Evolutionary conservation across 2,113 vertebrate genomes (phyloP).

Genomic region (Catharus bicknelli): DNA sequence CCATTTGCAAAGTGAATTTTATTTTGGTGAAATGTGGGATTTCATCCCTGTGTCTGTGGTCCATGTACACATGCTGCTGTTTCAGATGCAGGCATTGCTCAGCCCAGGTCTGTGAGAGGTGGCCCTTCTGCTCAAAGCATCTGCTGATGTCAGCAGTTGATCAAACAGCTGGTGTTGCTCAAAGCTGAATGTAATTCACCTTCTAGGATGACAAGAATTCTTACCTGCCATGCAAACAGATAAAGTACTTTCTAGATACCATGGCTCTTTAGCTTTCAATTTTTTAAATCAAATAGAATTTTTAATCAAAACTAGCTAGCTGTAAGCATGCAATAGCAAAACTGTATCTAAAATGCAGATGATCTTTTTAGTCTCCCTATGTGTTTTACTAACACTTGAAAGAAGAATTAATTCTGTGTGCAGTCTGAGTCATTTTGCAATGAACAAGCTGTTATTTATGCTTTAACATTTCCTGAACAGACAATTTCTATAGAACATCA

Average conservation of each 20-base stretch:
- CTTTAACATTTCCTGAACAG: constrained; percentile 53
- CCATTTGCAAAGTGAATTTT: background rate
- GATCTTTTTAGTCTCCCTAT: background rate
- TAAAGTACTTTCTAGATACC: background rate
- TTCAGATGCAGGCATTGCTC: background rate
- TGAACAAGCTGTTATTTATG: constrained; percentile 55
- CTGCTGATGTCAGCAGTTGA: rapidly evolving
- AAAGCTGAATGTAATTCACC: background rate
- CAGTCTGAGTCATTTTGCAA: constrained; percentile 43
- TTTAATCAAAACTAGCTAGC: background rate
- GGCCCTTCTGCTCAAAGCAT: background rate
- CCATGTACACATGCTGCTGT: background rate
- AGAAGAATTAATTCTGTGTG: constrained; percentile 22
- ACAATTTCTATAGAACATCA: constrained; percentile 42
- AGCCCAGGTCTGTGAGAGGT: background rate
- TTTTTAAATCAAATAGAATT: background rate
- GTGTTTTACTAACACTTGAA: background rate
- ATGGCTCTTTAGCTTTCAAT: background rate
- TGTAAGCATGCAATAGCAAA: background rate
- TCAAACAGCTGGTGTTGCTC: background rate
- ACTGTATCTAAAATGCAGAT: background rate
- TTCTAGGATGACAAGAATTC: background rate
- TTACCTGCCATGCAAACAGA: background rate
- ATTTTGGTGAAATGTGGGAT: background rate
- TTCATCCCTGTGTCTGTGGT: background rate